Evolutionary conservation across 2,888 invertebrate genomes (phyloP), one percentile per base, ranked within the genome.

Genomic region (Amiota minor): DNA sequence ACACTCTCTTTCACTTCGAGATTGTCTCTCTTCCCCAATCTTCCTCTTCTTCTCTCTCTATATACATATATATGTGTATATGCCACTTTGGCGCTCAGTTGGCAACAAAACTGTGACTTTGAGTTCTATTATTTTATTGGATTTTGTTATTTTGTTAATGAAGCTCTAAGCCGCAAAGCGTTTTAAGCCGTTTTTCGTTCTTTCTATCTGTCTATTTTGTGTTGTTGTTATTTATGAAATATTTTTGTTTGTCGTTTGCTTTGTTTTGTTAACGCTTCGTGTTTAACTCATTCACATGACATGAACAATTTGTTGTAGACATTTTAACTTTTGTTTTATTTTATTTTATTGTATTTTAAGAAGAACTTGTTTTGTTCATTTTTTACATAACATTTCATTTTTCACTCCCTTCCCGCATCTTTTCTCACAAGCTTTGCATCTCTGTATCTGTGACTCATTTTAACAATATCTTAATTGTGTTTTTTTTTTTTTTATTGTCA

Each of bases 271-370:
- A n/a, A 65, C 23, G 47, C 74, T 76, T 71, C 75, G 76, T 70
- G 74, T 74, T 67, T 69, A 59, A 69, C 77, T 75, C 74, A 68
- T 82, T 84, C 84, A 82, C 80, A 83, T 84, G 84, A 83, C 84
- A 77, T 77, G 81, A 14, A 53, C 14, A 53, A 9, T 16, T 53
- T 53, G 14, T n/a, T 79, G 81, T 83, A 75, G 74, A 73, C 76
- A 79, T 77, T 80, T 77, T 62, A 74, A 74, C 14, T 74, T 69
- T 53, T 53, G 14, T 53, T 6, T 53, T 12, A n/a, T n/a, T n/a
- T n/a, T n/a, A n/a, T 53, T 14, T 53, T 2, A 65, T 56, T 71
- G 65, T 79, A 53, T 70, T 35, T 35, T 35, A 35, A 35, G 35
- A 35, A 35, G 35, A 35, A 35, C 53, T n/a, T n/a, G 53, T 50